These are phyloP conservation scores for Helicorthomorpha holstii DNA, from an alignment of 1,140 invertebrate species.

Conservation along the genomic window DNA sequence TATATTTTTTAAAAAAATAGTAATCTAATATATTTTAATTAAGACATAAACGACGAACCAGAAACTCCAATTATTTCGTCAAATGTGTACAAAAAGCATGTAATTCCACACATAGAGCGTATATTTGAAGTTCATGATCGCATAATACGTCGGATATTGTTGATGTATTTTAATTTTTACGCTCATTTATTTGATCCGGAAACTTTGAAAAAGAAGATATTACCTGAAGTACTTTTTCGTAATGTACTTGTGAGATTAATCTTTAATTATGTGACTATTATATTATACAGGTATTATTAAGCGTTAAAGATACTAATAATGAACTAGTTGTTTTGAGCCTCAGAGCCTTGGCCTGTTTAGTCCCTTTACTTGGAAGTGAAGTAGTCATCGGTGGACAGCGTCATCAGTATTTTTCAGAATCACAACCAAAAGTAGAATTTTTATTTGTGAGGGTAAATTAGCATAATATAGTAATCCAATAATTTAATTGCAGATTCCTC, in stretches of 20 bases:
- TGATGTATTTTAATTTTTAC: neutral
- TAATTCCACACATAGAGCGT: neutral
- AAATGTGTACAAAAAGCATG: neutral
- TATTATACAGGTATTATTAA: slow-evolving; percentile 43
- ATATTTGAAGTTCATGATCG: neutral
- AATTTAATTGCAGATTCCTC: too few relatives aligned
- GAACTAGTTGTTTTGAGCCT: slow-evolving; percentile 57
- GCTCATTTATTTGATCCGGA: neutral
- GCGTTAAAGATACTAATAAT: slow-evolving; percentile 65
- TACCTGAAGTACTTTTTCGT: slow-evolving; percentile 10
- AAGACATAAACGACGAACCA: neutral
- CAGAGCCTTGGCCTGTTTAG: slow-evolving; percentile 54
- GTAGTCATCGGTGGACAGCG: slow-evolving; percentile 62
- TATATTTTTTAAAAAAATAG: slow-evolving; percentile 5
- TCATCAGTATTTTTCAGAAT: neutral
- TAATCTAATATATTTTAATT: neutral
- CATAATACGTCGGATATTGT: neutral
- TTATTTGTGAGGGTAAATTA: too few relatives aligned
- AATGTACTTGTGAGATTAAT: neutral
- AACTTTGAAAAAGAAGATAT: neutral
- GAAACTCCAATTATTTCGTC: neutral
- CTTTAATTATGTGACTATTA: neutral
- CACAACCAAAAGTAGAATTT: neutral
- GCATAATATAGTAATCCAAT: too few relatives aligned
- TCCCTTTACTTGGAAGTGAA: slow-evolving; percentile 59